Evolutionary conservation across 1,140 invertebrate genomes (phyloP), one percentile per base, ranked within the genome.

Genomic region (Drosophila pseudoananassae): DNA sequence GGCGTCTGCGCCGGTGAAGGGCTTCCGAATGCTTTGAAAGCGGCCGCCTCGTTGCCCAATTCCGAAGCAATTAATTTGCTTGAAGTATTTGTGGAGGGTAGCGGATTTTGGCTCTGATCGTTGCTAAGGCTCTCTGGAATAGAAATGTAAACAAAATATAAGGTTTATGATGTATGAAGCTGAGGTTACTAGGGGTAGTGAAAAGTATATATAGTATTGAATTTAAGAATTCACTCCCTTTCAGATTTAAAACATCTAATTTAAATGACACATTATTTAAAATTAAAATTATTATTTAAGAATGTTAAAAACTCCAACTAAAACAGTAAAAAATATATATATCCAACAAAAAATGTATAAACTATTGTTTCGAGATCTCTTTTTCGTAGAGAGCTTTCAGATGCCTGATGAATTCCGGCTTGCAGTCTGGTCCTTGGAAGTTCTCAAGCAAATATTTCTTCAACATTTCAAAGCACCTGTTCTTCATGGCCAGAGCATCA

Each of bases 121-220:
- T 58, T 61, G 27, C 72, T 69, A 27, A 78, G 69, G 51, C 82
- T 91, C 55, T 90, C 90, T 91, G 71, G 25, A 57, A 29, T 20
- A 36, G 3, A 36, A 36, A n/a, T 36, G 10, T 36, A 36, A 36
- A 10, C 4, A 36, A 36, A 36, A 36, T 36, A 36, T 36, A n/a
- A 12, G n/a, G 12, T 20, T n/a, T n/a, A n/a, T 1, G 14, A 45
- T 40, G 43, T 12, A 15, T 9, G 4, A 7, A 3, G 5, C 4
- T 14, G 31, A 12, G 29, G 20, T 49, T 58, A 49, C 43, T 59
- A 6, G 5, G 14, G 38, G 25, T 3, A 31, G 23, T n/a, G 25
- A 33, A 47, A 25, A 31, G 53, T 15, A 52, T 76, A 50, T 53
- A 17, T 10, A n/a, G n/a, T n/a, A n/a, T n/a, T n/a, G 31, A 4